These are phyloP conservation scores for Patella ulyssiponensis DNA, from an alignment of 2,888 invertebrate genomes.

Conservation along the genomic window DNA sequence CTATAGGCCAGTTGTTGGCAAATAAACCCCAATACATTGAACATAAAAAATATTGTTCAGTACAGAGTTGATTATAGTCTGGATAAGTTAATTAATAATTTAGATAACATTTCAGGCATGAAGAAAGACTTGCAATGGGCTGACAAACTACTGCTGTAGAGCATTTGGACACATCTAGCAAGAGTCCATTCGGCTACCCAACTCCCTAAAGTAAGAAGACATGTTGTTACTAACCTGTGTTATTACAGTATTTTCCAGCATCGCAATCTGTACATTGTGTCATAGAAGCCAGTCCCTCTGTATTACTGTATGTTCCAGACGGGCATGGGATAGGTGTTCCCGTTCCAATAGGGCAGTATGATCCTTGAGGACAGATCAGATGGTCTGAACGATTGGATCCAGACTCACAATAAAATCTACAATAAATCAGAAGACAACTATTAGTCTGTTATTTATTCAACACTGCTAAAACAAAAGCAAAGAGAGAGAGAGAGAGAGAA, in stretches of 20 bases:
- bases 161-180: too few relatives aligned
- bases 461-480: neutral
- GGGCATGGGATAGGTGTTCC: slow-evolving; percentile 58
- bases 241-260: slow-evolving; percentile 68
- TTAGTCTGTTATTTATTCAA: neutral
- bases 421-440: slow-evolving; percentile 21
- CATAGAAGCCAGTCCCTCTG: slow-evolving; percentile 52
- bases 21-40: too few relatives aligned
- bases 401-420: slow-evolving; percentile 65
- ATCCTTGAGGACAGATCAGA: slow-evolving; percentile 59
- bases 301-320: slow-evolving; percentile 59
- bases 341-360: slow-evolving; percentile 54
- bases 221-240: slow-evolving; percentile 53
- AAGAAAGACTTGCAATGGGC: too few relatives aligned
- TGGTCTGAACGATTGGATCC: slow-evolving; percentile 57
- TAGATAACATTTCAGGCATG: too few relatives aligned
- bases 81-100: too few relatives aligned
- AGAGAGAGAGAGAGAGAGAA: too few relatives aligned
- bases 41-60: too few relatives aligned
- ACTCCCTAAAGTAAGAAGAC: too few relatives aligned
- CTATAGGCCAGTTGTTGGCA: too few relatives aligned
- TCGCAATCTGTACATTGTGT: slow-evolving; percentile 62
- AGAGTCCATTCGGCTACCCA: too few relatives aligned
- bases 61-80: too few relatives aligned
- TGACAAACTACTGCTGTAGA: too few relatives aligned